phyloP scores from a whole-genome alignment of 2,888 invertebrate species.

The Mesorhabditis spiculigera region DNA sequence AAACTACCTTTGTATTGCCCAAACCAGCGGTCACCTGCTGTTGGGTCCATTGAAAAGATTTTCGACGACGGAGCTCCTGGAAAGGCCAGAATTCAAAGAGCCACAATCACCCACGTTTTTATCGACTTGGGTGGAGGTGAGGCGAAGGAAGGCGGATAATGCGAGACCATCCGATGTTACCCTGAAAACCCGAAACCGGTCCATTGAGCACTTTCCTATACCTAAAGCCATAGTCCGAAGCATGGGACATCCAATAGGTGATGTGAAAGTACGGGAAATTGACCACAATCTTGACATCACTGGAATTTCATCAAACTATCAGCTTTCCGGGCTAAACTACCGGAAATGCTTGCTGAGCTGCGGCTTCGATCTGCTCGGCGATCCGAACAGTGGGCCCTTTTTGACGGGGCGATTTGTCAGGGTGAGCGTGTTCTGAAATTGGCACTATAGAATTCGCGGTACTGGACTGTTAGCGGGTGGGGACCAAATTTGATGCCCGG shows the following conservation, averaged over 20 bases:
- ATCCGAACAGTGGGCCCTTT: conserved; percentile 82
- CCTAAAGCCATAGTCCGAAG: conserved; percentile 44
- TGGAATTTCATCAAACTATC: conserved; percentile 63
- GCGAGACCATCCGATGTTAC: neutral
- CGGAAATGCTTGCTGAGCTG: conserved; percentile 81
- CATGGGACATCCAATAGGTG: conserved; percentile 90
- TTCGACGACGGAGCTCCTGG: conserved; percentile 33
- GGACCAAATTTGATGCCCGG: too few relatives aligned
- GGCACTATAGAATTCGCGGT: neutral
- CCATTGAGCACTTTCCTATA: neutral
- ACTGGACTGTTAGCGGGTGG: too few relatives aligned
- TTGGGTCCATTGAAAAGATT: conserved; percentile 28
- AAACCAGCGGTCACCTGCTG: conserved; percentile 85
- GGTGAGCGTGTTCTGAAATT: conserved; percentile 69
- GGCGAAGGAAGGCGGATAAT: conserved; percentile 1
- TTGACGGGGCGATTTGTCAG: conserved; percentile 86
- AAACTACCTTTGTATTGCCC: conserved; percentile 72
- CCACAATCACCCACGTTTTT: neutral
- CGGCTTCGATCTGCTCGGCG: conserved; percentile 78
- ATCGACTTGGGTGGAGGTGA: neutral
- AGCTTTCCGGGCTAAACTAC: conserved; percentile 30
- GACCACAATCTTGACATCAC: conserved; percentile 79
- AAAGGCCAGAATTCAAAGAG: conserved; percentile 9
- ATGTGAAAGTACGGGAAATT: conserved; percentile 76
- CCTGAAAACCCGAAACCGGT: neutral